Evolutionary conservation across 2,113 vertebrate species (phyloP), one percentile per base, ranked within the genome.

Genomic region (Marmota monax): DNA sequence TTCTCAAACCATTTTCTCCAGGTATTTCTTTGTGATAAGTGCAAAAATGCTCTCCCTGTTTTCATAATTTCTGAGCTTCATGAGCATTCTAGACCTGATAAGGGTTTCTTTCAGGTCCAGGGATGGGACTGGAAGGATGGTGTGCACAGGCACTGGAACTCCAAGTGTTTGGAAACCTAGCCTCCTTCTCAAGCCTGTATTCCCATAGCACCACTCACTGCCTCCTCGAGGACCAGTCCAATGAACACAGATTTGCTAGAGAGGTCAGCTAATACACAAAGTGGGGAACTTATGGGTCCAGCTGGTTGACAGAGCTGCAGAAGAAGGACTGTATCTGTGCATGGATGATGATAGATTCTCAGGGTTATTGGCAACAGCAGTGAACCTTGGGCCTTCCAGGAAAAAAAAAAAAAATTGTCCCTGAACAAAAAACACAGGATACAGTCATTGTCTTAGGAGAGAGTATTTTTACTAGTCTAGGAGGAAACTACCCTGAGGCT

Each of bases 51-150:
- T 67, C 3, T 23, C 34, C 7, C 1, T 17, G 5, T 20, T 88
- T 86, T 80, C 61, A n/a, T n/a, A n/a, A 93, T 69, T 72, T 73
- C 48, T 2, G 0, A 39, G 77, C 42, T 79, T 84, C 14, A 0
- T 8, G 53, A 39, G 16, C 58, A 58, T 78, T 76, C 84, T 69
- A 73, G 67, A 39, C 92, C 65, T 90, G 93, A 77, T 56, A 77
- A 86, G 67, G 78, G 32, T 48, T 22, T 53, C 1, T 42, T 53
- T 85, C 1, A 18, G 32, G 37, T 48, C 72, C 56, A 89, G 72
- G 73, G 32, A 34, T 10, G 48, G 67, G 88, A 76, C 25, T n/a
- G 12, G 10, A n/a, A 83, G 63, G 48, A 37, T 23, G 16, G 23
- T 84, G 77, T 84, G 53, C 51, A 34, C 63, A 87, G 37, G 9